Percentiles rank a stretch among this genome's conserved stretches.
Evolutionary conservation across 1,140 invertebrate species (phyloP).

Genomic region (Pseudachorutes palmiensis): DNA sequence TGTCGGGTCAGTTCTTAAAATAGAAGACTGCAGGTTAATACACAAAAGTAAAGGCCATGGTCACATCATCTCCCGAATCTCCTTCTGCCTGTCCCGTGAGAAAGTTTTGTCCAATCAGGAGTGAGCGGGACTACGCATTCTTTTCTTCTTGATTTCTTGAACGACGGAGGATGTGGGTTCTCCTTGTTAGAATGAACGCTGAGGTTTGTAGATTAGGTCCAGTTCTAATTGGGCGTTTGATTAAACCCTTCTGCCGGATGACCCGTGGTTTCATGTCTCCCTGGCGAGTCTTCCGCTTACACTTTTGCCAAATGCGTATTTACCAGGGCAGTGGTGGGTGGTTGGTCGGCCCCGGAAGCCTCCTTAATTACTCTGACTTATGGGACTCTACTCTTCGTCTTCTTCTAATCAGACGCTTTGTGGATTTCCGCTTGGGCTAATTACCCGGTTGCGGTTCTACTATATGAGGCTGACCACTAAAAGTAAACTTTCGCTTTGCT

Average conservation of each 20-base stretch:
- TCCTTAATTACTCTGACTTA: conserved; percentile 9
- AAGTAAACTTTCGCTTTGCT: no score
- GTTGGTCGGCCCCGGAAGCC: conserved; percentile 10
- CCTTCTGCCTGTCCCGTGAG: not conserved
- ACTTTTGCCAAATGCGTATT: no score
- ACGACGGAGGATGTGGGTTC: conserved; percentile 3
- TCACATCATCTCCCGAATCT: not conserved
- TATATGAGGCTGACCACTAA: no score
- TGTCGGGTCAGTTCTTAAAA: not conserved
- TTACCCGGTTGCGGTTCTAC: no score
- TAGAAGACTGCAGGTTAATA: conserved; percentile 3
- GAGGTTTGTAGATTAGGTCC: not conserved
- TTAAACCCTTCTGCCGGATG: not conserved
- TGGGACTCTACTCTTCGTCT: no score
- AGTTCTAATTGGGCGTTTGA: not conserved
- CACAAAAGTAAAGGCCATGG: conserved; percentile 5
- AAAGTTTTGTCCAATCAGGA: not conserved
- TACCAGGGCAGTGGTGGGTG: no score
- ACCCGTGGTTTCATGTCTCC: no score
- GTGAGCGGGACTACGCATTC: not conserved
- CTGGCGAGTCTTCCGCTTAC: no score
- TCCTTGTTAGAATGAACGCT: no score
- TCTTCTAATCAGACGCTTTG: conserved; percentile 1
- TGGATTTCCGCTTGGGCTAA: conserved; percentile 8
- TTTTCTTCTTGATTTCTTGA: not conserved